Evolutionary conservation across 2,888 invertebrate species (phyloP).

Genomic region (Allacma fusca): DNA sequence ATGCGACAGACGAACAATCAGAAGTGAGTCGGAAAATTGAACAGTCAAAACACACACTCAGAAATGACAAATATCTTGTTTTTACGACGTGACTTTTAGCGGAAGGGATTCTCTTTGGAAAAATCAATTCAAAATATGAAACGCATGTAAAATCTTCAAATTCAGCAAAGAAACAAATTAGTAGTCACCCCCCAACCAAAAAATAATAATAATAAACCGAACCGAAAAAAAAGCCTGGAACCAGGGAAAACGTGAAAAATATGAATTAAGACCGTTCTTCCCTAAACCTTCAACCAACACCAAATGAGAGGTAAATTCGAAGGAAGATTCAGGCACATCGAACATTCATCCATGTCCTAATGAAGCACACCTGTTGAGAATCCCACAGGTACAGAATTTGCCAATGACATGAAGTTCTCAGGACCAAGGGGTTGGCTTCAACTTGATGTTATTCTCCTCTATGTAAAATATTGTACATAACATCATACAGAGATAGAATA

Average conservation of each 20-base stretch:
- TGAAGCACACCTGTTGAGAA: conserved; percentile 53
- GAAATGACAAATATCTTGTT: neutral
- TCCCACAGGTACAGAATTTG: conserved; percentile 54
- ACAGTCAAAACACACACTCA: conserved; percentile 12
- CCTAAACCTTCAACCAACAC: conserved; percentile 50
- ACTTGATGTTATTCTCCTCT: neutral
- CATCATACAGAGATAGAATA: too few relatives aligned
- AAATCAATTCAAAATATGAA: neutral
- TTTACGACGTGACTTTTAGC: neutral
- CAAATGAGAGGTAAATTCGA: conserved; percentile 46
- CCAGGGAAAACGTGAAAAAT: conserved; percentile 43
- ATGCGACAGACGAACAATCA: neutral
- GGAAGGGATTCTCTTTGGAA: too few relatives aligned
- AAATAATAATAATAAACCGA: too few relatives aligned
- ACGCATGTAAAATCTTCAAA: too few relatives aligned
- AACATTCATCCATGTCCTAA: conserved; percentile 43
- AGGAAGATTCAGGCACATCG: conserved; percentile 38
- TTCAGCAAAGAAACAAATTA: neutral
- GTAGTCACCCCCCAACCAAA: neutral
- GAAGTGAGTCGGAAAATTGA: neutral
- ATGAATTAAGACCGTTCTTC: conserved; percentile 42
- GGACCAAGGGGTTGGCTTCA: conserved; percentile 47
- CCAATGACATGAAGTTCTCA: conserved; percentile 49
- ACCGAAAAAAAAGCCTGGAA: conserved; percentile 17
- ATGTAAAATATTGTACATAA: neutral